Base-by-base conservation (phyloP, 2,888 invertebrate genomes). In the Phengaris alcon region DNA sequence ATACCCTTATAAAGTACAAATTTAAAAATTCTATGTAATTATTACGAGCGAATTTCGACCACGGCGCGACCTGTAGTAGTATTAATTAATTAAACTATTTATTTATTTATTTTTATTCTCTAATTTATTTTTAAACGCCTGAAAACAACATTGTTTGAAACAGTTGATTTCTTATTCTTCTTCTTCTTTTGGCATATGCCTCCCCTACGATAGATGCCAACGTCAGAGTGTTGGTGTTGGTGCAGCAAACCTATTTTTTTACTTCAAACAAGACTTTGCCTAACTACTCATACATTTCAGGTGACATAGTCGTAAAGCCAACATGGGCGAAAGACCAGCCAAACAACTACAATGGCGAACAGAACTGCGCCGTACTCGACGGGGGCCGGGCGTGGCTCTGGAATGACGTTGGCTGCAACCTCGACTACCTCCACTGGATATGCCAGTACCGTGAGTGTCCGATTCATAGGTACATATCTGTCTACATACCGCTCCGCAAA, bases 321-420 rank as follows among this genome's bases (percentile, higher is more conserved):
- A 95, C 97, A 0, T 98, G 98, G 98, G 98, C 98, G 74, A 97
- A 97, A 86, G 98, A 98, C 84, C 98, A 98, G 85, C 98, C 98
- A 0, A 98, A 98, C 88, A 98, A 98, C 86, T 98, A 98, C 93
- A 98, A 98, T 86, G 98, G 98, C 0, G 97, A 98, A 84, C 98
- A 98, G 87, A 98, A 98, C 87, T 98, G 98, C 90, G 97, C 97
- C n/a, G 98, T 98, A 13, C 92, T 98, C 79, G 98, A 98, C 85
- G 98, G 98, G 0, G 98, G 97, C 0, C 94, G 97, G 73, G 95
- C 96, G 77, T 98, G 98, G 98, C 93, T 97, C 0, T 98, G 98
- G 98, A 98, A 98, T 87, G 98, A 98, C 88, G 98, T 98, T 46
- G 98, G 98, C 74, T 98, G 98, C 87, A 98, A 98, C 88, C 94